Base-by-base conservation (phyloP, 2,888 invertebrate genomes). In the Proisotoma minuta region DNA sequence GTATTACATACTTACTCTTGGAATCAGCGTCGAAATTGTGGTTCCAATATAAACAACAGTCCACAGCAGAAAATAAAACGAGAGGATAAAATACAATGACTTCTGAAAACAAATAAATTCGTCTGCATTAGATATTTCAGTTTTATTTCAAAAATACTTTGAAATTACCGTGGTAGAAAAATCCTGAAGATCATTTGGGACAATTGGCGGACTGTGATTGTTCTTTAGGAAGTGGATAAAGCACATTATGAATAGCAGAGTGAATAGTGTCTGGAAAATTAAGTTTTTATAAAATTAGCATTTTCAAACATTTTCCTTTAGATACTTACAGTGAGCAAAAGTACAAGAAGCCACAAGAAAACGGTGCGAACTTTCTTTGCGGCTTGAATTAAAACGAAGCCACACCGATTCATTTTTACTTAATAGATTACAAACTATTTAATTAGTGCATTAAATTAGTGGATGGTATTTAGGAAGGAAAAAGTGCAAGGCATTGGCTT, bases 51-150 rank as follows among this genome's bases (percentile, higher is more conserved):
- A 67, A 12, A 67, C 59, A 12, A 69, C 52, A 43, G 66, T 69
- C 64, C 65, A 66, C 20, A 66, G 59, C 58, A 69, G 65, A 61
- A 69, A 69, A 57, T 69, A 69, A 58, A 69, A 69, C 18, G 68
- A 69, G 24, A 69, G 62, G 24, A 69, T 57, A 49, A 69, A 66
- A 58, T 69, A 69, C 57, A 69, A 64, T 39, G 65, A 62, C 54
- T 64, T 66, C 68, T 69, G 58, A 28, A 65, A 34, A 34, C 15
- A n/a, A n/a, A n/a, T n/a, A n/a, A n/a, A n/a, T n/a, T n/a, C n/a
- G n/a, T n/a, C n/a, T n/a, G n/a, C n/a, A n/a, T n/a, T n/a, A n/a
- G n/a, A n/a, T n/a, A n/a, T n/a, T n/a, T n/a, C n/a, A n/a, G n/a
- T n/a, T n/a, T n/a, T 26, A 15, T n/a, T 52, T 52, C 15, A 28